Conservation (phyloP, 1,140 invertebrate species). For the Leptinotarsa lineolata region DNA sequence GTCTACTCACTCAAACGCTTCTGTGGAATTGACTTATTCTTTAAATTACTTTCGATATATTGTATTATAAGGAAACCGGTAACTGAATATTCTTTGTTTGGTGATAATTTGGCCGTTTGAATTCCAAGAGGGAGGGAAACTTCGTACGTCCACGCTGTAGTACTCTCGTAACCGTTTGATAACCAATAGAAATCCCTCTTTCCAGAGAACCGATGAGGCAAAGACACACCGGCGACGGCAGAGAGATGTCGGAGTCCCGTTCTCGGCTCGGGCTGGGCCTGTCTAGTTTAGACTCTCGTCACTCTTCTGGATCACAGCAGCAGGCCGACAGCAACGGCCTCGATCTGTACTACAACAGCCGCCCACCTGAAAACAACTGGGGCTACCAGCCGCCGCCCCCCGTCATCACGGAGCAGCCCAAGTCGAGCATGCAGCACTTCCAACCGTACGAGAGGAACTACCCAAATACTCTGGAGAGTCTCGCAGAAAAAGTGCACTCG, state of each 20-base stretch:
- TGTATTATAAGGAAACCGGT: too few species aligned
- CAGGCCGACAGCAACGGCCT: slow-evolving; percentile 67
- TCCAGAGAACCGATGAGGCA: slow-evolving; percentile 57
- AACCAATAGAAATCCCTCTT: slow-evolving; percentile 2
- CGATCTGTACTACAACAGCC: slow-evolving; percentile 82
- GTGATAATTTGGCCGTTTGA: too few species aligned
- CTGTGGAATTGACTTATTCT: too few species aligned
- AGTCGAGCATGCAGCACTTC: slow-evolving; percentile 77
- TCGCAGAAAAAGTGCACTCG: slow-evolving; percentile 88
- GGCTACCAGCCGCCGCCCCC: slow-evolving; percentile 73
- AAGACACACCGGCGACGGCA: slow-evolving; percentile 67
- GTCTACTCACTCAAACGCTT: too few species aligned
- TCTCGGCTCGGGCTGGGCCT: slow-evolving; percentile 72
- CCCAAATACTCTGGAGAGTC: slow-evolving; percentile 87
- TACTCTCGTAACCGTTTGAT: not conserved
- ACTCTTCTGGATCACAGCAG: slow-evolving; percentile 37
- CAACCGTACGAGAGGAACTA: slow-evolving; percentile 81
- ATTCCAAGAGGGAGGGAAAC: too few species aligned
- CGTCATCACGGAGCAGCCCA: slow-evolving; percentile 88
- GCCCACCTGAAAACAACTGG: slow-evolving; percentile 56
- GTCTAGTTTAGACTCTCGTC: slow-evolving; percentile 56
- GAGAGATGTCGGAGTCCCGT: slow-evolving; percentile 74
- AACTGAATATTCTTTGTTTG: too few species aligned
- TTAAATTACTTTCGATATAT: too few species aligned
- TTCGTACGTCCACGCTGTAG: too few species aligned